Evolutionary conservation across 2,113 vertebrate species (phyloP), one percentile per base, ranked within the genome.

Genomic region (Geococcyx californianus): DNA sequence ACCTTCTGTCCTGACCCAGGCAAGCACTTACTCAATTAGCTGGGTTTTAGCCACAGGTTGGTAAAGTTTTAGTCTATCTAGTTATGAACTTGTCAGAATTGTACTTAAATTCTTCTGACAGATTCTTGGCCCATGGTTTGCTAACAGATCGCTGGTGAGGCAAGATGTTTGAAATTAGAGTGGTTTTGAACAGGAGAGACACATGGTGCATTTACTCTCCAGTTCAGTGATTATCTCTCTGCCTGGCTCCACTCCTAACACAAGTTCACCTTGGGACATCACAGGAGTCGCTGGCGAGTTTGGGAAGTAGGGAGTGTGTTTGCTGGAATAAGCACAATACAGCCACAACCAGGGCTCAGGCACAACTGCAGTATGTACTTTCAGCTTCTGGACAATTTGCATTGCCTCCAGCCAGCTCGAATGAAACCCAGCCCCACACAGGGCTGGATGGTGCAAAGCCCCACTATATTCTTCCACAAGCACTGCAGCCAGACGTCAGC

Each of bases 61-160:
- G 80, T 58, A 63, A 90, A 95, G 76, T 95, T 93, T 84, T 67
- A 89, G 87, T 94, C 95, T 94, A 59, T 93, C 87, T 88, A 66
- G 55, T 83, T 88, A 70, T 63, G 84, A 80, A 96, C 87, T 72
- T 77, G 91, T 94, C 94, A 95, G 94, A 91, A 88, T 90, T 94
- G 94, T 95, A 93, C 90, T 94, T 91, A 88, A 96, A 88, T 95
- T 69, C 79, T 90, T 67, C 87, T 96, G 95, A 94, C 93, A 95
- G 94, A 77, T 97, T 96, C 92, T 96, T 97, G 95, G 96, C 96
- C 89, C 34, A 79, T 79, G 77, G 79, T 26, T 86, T 21, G 19
- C 63, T 95, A 96, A 90, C 96, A 96, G 96, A 96, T 95, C 92
- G 92, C 64, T 55, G 92, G 69, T 88, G 95, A 96, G 55, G 90